These are phyloP conservation scores for Melinaea marsaeus DNA, from an alignment of 2,888 invertebrate genomes.

Conservation along the genomic window DNA sequence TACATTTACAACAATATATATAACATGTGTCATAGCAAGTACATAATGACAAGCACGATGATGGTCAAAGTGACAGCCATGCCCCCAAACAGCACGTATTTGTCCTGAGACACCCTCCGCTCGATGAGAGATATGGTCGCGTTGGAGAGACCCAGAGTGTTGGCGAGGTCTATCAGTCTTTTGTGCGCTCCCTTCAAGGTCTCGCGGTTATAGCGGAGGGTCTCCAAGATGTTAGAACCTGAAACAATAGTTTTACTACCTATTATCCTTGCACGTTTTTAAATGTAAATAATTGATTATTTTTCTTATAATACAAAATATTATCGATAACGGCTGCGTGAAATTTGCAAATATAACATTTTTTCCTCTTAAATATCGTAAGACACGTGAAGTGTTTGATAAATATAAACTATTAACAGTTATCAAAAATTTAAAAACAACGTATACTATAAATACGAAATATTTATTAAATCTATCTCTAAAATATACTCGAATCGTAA, in stretches of 20 bases:
- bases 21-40: slow-evolving; percentile 65
- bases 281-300: neutral
- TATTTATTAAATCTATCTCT: no score
- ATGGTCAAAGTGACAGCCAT: slow-evolving; percentile 89
- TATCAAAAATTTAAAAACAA: no score
- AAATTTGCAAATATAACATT: no score
- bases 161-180: slow-evolving; percentile 92
- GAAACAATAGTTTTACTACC: slow-evolving; percentile 36
- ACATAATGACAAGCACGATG: slow-evolving; percentile 87
- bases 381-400: no score
- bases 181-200: slow-evolving; percentile 92
- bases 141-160: slow-evolving; percentile 94
- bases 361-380: no score
- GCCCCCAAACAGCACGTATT: slow-evolving; percentile 90
- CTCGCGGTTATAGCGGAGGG: slow-evolving; percentile 88
- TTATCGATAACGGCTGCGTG: no score
- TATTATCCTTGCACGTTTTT: neutral
- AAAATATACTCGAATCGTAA: no score
- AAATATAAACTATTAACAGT: no score
- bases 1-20: slow-evolving; percentile 13
- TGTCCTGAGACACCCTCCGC: slow-evolving; percentile 90
- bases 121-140: slow-evolving; percentile 97
- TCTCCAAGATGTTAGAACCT: slow-evolving; percentile 87
- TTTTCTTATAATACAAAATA: no score
- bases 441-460: no score